Evolutionary conservation across 2,797 vertebrate species (phyloP).

Genomic region (Rhinogobio ventralis): DNA sequence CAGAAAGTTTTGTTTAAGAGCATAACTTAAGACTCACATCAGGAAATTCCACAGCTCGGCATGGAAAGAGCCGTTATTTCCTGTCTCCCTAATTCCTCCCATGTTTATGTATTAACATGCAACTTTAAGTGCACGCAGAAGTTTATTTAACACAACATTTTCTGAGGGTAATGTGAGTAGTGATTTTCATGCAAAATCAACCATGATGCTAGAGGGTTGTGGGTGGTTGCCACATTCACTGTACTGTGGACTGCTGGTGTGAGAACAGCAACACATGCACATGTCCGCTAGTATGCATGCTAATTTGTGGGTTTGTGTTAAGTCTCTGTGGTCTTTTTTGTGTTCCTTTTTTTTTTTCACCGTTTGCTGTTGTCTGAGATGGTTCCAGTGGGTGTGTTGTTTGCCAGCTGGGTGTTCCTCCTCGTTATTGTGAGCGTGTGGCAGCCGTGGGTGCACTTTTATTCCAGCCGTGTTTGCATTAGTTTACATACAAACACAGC

Average conservation of each 20-base stretch:
- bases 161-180: background rate
- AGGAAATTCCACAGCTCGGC: slow-evolving; percentile 8
- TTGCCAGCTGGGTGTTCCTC: slow-evolving; percentile 50
- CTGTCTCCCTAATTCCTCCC: slow-evolving; percentile 16
- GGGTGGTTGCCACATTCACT: background rate
- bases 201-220: background rate
- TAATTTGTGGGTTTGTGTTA: slow-evolving; percentile 61
- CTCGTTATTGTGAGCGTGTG: slow-evolving; percentile 49
- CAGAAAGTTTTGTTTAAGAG: slow-evolving; percentile 1
- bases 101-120: background rate
- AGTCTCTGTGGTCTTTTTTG: slow-evolving; percentile 68
- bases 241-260: background rate
- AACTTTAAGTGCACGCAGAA: background rate
- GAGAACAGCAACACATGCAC: slow-evolving; percentile 3
- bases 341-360: slow-evolving; percentile 61
- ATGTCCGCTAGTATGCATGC: background rate
- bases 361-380: slow-evolving; percentile 45
- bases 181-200: background rate
- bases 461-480: slow-evolving; percentile 49
- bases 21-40: slow-evolving; percentile 23
- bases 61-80: slow-evolving; percentile 1
- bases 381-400: slow-evolving; percentile 35
- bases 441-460: slow-evolving; percentile 50
- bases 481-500: slow-evolving; percentile 40
- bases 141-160: background rate